phyloP scores from a whole-genome alignment of 2,113 vertebrate species.

The Cavia aperea region DNA sequence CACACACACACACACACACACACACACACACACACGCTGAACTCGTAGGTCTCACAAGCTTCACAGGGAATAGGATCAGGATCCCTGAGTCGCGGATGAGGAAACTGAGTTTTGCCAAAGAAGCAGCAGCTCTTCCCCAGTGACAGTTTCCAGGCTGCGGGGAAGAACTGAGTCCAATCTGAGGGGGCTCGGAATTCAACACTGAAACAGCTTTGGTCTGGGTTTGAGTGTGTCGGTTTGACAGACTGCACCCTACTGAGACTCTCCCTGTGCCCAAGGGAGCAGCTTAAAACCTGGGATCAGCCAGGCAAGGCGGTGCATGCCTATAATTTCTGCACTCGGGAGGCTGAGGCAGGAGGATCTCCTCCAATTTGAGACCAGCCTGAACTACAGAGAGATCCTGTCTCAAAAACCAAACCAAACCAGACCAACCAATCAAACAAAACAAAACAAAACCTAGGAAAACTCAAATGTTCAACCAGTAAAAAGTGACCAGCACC shows the following conservation, averaged over 20 bases:
- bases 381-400: neutral
- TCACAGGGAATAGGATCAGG: neutral
- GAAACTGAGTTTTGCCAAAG: conserved; percentile 3
- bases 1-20: fast-evolving
- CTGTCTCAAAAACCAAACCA: neutral
- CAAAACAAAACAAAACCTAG: neutral
- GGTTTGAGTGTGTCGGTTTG: neutral
- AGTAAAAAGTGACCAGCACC: neutral
- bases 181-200: neutral
- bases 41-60: neutral
- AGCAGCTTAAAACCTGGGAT: neutral
- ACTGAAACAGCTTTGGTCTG: neutral
- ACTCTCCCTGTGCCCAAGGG: neutral
- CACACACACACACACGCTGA: too few species aligned
- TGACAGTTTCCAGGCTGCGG: neutral
- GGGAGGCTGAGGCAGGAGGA: neutral
- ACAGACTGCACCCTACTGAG: neutral
- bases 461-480: neutral
- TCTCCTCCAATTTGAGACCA: neutral
- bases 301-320: too few species aligned
- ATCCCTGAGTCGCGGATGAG: neutral
- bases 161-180: neutral
- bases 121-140: neutral
- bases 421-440: neutral
- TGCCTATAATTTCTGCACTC: neutral